A percentile compares a stretch with the other conserved stretches of the same genome.
These are phyloP conservation scores for Nansenia antarctica DNA, from an alignment of 2,113 vertebrate species.

Conservation along the genomic window DNA sequence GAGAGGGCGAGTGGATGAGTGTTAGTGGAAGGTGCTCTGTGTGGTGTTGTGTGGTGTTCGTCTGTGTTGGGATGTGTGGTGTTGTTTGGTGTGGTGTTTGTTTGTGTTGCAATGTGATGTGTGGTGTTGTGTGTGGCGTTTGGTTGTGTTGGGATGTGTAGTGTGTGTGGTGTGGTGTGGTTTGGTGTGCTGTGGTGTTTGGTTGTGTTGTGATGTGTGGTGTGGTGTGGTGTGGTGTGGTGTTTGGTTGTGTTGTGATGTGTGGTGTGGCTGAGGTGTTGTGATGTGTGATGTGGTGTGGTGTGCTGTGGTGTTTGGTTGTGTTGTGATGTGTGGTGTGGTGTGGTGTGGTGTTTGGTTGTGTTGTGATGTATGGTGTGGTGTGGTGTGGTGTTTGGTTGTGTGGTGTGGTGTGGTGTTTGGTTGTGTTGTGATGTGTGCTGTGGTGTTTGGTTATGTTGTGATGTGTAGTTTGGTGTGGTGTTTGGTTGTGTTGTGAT, in stretches of 20 bases:
- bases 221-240: too few relatives aligned
- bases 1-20: background rate
- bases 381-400: too few relatives aligned
- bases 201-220: background rate
- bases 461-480: background rate
- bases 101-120: background rate
- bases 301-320: too few relatives aligned
- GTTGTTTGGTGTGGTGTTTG: too few relatives aligned
- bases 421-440: background rate
- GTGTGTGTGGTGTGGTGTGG: too few relatives aligned
- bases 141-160: background rate
- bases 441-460: background rate
- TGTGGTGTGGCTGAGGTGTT: background rate
- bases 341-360: too few relatives aligned
- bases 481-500: too few relatives aligned
- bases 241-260: too few relatives aligned
- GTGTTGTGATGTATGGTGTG: background rate
- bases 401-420: background rate
- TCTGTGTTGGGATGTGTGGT: background rate
- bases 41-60: background rate
- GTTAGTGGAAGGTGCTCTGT: background rate
- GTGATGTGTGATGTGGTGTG: background rate
- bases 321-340: background rate
- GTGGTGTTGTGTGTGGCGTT: too few relatives aligned
- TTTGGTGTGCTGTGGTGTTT: too few relatives aligned